These are phyloP conservation scores for Actinemys pallida DNA, from an alignment of 2,113 vertebrate species.

Conservation along the genomic window DNA sequence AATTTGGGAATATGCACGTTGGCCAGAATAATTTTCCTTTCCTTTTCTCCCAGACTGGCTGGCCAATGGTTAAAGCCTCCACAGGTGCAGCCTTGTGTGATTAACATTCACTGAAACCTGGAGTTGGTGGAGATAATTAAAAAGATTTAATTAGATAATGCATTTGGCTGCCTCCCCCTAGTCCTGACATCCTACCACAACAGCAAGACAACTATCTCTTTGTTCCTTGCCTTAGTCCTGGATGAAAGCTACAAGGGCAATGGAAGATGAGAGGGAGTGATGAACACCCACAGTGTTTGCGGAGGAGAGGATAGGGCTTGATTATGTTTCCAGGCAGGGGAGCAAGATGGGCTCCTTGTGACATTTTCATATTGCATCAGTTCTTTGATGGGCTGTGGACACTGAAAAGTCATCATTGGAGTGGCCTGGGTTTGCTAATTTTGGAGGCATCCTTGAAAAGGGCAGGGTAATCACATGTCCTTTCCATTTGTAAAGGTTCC, in stretches of 20 bases:
- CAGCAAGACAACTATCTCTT: background rate
- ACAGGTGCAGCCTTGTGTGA: background rate
- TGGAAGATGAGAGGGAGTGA: background rate
- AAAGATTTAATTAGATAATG: background rate
- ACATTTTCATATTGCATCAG: background rate
- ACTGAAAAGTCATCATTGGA: background rate
- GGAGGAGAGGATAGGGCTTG: background rate
- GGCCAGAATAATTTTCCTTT: background rate
- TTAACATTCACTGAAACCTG: background rate
- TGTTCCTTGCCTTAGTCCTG: background rate
- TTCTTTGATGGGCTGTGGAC: background rate
- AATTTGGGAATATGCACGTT: rapidly evolving
- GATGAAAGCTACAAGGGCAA: background rate
- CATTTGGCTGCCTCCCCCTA: background rate
- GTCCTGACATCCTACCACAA: background rate
- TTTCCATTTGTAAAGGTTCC: background rate
- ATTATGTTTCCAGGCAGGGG: background rate
- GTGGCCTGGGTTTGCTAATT: background rate
- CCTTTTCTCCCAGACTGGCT: background rate
- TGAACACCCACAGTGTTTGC: background rate
- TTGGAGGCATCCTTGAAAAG: background rate
- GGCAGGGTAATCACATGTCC: background rate
- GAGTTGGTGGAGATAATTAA: background rate
- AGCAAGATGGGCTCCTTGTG: background rate
- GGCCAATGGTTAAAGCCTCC: background rate